These are phyloP conservation scores for Heterotilapia buettikoferi DNA, from an alignment of 2,113 vertebrate genomes.

Conservation along the genomic window DNA sequence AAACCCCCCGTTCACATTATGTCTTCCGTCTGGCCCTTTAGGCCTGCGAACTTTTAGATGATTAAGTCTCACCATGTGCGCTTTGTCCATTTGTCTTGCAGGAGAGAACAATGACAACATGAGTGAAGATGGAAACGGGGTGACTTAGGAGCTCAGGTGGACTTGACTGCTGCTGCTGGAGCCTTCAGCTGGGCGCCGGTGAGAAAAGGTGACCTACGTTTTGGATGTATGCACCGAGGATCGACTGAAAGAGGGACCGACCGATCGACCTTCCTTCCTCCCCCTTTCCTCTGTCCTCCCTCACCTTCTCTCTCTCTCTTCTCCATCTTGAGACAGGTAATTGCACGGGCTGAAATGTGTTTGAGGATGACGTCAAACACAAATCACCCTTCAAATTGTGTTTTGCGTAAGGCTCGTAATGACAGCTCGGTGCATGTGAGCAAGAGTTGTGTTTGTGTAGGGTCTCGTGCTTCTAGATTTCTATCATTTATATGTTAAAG, in stretches of 20 bases:
- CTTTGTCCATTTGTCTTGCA: constrained; percentile 20
- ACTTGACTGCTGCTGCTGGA: not conserved
- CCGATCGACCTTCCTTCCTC: not conserved
- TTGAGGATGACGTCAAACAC: constrained; percentile 45
- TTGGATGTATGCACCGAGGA: constrained; percentile 20
- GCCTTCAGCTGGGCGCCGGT: not conserved
- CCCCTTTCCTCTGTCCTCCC: not conserved
- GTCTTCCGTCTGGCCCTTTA: not conserved
- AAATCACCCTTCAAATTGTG: constrained; percentile 41
- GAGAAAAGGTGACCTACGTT: not conserved
- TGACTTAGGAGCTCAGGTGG: not conserved
- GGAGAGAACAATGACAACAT: not conserved
- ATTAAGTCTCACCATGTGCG: not conserved
- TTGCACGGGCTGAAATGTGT: constrained; percentile 27
- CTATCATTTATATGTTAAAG: not conserved
- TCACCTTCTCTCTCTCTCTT: not conserved
- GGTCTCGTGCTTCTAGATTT: not conserved
- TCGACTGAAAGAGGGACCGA: not conserved
- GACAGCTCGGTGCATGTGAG: not conserved
- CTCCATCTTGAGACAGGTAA: constrained; percentile 42
- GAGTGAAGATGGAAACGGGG: not conserved
- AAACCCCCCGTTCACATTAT: not conserved
- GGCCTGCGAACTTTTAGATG: not conserved
- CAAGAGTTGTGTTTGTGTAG: not conserved
- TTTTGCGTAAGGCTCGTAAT: constrained; percentile 25